Evolutionary conservation across 2,113 vertebrate genomes (phyloP), one percentile per base, ranked within the genome.

Genomic region (Triplophysa siluroides): DNA sequence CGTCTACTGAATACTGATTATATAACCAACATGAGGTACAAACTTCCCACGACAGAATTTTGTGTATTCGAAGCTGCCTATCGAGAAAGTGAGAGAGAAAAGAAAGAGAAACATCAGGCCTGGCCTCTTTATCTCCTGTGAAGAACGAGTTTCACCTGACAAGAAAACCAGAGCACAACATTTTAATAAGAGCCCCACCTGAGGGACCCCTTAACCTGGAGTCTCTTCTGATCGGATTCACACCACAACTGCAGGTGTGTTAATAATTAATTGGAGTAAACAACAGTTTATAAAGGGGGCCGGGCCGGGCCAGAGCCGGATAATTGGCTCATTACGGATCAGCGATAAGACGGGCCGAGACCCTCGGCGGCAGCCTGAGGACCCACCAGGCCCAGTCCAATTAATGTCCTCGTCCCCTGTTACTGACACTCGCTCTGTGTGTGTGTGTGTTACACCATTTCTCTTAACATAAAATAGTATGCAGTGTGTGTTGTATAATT

Each of bases 241-340:
- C 74, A 63, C 66, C 83, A 67, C 78, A 85, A 79, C 79, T 84
- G 70, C 80, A 80, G 76, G 50, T 52, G 66, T 83, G 79, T 82
- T 85, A 87, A 84, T 83, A 84, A 83, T 84, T 81, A 84, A 87
- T 87, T 82, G 77, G 74, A 79, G 79, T 84, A 87, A 86, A 86
- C 86, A 87, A 78, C 62, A 62, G 78, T 85, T 84, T 82, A 84
- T 84, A 81, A 83, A 83, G 61, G 29, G 79, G 80, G 60, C 72
- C 79, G 61, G 63, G 76, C 74, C 18, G 45, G 75, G 82, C 75
- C 77, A 56, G 62, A 63, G 81, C 79, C 71, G 73, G 78, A 79
- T 87, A 87, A 85, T 84, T 86, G 83, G 81, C 84, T 87, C 83
- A 80, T 86, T 87, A 87, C 81, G 63, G 50, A 52, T 19, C 78